Conservation (phyloP, 1,140 invertebrate genomes). For the Tetragonula clypearis region DNA sequence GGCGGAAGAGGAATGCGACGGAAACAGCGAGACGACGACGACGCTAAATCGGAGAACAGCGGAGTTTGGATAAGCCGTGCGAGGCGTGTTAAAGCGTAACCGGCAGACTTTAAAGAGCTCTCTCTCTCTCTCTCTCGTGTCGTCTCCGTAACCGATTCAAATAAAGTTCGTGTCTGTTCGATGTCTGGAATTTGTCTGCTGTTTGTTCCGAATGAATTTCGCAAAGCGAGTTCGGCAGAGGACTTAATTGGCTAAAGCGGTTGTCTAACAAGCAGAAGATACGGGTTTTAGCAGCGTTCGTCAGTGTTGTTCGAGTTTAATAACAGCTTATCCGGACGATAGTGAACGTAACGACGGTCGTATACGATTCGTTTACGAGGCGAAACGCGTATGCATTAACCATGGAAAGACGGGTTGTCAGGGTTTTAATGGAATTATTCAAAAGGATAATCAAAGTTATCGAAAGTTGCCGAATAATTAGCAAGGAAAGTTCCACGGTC, state of each 20-base stretch:
- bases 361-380: neutral
- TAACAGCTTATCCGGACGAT: neutral
- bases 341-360: neutral
- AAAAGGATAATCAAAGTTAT: slow-evolving; percentile 22
- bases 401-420: neutral
- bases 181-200: neutral
- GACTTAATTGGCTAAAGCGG: neutral
- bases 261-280: slow-evolving; percentile 3
- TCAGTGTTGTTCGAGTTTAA: neutral
- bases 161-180: neutral
- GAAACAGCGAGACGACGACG: too few species aligned
- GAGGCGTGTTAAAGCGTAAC: neutral
- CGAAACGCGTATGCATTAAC: neutral
- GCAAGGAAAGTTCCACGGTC: slow-evolving; percentile 9
- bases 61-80: neutral
- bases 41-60: neutral
- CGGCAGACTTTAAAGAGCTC: neutral
- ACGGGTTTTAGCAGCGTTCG: neutral
- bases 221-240: neutral
- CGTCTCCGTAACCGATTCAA: too few species aligned
- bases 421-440: slow-evolving; percentile 37
- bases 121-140: too few species aligned
- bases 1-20: neutral
- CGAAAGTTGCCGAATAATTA: slow-evolving; percentile 39
- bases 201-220: neutral